A percentile compares a stretch with the other conserved stretches of the same genome.
Conservation (phyloP, 2,888 invertebrate genomes). For the Heliconius hortense region DNA sequence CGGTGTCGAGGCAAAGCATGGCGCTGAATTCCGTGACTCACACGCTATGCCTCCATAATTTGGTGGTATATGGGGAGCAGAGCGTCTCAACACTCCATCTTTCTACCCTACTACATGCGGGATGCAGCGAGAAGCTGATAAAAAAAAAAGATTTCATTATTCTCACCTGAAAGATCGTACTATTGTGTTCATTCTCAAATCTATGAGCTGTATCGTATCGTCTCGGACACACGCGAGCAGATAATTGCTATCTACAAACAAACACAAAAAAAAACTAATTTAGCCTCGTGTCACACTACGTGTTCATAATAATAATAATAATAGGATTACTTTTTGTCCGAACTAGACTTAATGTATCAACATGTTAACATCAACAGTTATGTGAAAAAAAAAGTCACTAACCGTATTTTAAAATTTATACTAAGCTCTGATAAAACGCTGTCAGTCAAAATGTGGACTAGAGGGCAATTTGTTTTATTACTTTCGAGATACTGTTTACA, state of each 20-base stretch:
- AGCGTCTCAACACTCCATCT: too few relatives aligned
- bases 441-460: conserved; percentile 36
- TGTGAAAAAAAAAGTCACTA: conserved; percentile 27
- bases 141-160: too few relatives aligned
- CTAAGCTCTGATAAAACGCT: conserved; percentile 34
- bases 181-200: conserved; percentile 96
- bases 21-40: too few relatives aligned
- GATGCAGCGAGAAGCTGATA: too few relatives aligned
- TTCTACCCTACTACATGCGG: too few relatives aligned
- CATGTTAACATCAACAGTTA: conserved; percentile 27
- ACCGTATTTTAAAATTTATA: conserved; percentile 34
- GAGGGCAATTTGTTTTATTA: conserved; percentile 40
- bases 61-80: too few relatives aligned
- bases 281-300: conserved; percentile 21
- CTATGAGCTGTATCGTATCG: conserved; percentile 96
- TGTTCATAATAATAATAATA: not conserved
- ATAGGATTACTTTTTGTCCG: conserved; percentile 20
- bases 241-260: conserved; percentile 91
- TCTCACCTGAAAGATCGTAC: conserved; percentile 93
- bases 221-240: conserved; percentile 96
- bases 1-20: too few relatives aligned
- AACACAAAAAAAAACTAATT: conserved; percentile 33
- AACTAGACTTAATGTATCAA: conserved; percentile 13
- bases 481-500: conserved; percentile 31
- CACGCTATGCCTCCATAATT: too few relatives aligned